Evolutionary conservation across 1,140 invertebrate genomes (phyloP), one percentile per base, ranked within the genome.

Genomic region (Portunus trituberculatus): DNA sequence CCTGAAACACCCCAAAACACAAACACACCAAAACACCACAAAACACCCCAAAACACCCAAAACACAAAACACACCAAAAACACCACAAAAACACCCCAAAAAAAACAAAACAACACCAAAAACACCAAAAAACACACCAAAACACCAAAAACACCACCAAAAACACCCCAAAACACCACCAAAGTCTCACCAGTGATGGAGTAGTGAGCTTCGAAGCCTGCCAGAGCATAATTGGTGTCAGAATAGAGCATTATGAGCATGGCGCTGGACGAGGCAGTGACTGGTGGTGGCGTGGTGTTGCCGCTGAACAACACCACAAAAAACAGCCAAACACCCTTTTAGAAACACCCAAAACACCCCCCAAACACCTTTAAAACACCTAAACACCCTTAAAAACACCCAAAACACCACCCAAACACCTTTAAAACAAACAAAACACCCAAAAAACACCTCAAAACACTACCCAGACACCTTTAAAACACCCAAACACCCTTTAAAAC

Each of bases 161-260:
- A 3, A 12, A 88, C 31, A 28, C 20, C 29, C 31, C 48, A 29
- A 29, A 29, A 12, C 0, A 87, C 82, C 45, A 86, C 84, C 76
- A 32, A 14, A 45, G n/a, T 76, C 92, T 76, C 52, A 96, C 99
- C 98, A 93, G 98, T 98, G 96, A 99, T 98, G 95, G 98, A 98
- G 97, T 99, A 99, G 97, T 98, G 98, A 25, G 99, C 99, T 96
- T 98, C 97, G 97, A 99, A 99, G 67, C 99, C 99, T 97, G 98
- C 98, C 95, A 99, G 97, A 20, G 99, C 98, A 97, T 99, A 99
- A 97, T 99, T 99, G 89, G 98, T 99, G 97, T 99, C 99, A 97
- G 98, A 99, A 97, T 99, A 99, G 94, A 99, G 97, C 93, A 99
- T 97, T 96, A 99, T 98, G 96, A 99, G 97, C 99, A 99, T 99